These are phyloP conservation scores for Zaprionus inermis DNA, from an alignment of 1,140 invertebrate genomes.

Conservation along the genomic window DNA sequence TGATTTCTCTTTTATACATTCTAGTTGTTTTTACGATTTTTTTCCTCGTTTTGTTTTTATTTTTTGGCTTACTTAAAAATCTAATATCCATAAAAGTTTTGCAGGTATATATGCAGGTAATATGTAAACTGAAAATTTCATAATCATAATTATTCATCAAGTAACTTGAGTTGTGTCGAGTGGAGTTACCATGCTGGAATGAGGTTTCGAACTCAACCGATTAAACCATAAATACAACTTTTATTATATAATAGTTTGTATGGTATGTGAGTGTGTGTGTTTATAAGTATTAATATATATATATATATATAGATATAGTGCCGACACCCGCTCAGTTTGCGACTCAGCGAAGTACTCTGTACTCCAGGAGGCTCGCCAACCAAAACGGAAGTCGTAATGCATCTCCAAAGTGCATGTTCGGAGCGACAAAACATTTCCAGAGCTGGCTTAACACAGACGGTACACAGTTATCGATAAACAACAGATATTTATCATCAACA, in stretches of 20 bases:
- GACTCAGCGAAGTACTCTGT: slow-evolving; percentile 22
- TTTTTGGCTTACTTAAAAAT: slow-evolving; percentile 74
- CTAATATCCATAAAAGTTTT: slow-evolving; percentile 67
- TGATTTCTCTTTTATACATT: slow-evolving; percentile 11
- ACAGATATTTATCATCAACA: slow-evolving; percentile 70
- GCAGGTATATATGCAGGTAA: slow-evolving; percentile 52
- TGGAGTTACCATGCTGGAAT: slow-evolving; percentile 9
- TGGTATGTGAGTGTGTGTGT: slow-evolving; percentile 23
- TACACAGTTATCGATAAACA: slow-evolving; percentile 76
- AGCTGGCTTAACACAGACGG: slow-evolving; percentile 80
- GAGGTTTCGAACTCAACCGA: slow-evolving; percentile 40
- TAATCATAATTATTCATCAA: slow-evolving; percentile 12
- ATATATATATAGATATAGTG: slow-evolving; percentile 56
- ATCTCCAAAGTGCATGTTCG: slow-evolving; percentile 57
- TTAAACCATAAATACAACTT: slow-evolving; percentile 48
- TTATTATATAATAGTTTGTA: slow-evolving; percentile 30
- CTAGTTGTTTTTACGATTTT: slow-evolving; percentile 13
- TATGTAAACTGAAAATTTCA: slow-evolving; percentile 46
- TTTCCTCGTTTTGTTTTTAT: slow-evolving; percentile 25
- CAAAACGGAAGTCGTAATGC: slow-evolving; percentile 20
- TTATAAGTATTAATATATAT: slow-evolving; percentile 46
- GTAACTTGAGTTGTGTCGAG: slow-evolving; percentile 23
- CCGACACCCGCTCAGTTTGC: slow-evolving; percentile 3
- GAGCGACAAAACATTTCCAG: slow-evolving; percentile 72
- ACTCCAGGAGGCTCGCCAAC: slow-evolving; percentile 11